phyloP scores from a whole-genome alignment of 2,888 invertebrate genomes.

The Pherbina coryleti region DNA sequence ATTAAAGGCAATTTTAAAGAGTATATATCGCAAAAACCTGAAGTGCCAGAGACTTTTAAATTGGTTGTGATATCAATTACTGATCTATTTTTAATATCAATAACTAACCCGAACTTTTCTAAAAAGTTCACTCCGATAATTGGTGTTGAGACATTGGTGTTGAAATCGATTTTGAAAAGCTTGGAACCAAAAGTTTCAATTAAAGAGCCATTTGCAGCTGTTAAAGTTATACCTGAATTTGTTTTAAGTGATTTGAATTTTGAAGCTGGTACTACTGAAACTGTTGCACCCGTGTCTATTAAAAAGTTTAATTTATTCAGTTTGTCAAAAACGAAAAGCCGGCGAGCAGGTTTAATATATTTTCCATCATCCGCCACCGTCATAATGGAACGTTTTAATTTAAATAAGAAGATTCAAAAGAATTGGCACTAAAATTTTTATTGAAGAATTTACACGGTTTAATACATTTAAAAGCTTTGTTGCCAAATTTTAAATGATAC shows the following conservation, averaged over 20 bases:
- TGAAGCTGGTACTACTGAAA: conserved; percentile 1
- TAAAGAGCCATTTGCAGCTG: conserved; percentile 10
- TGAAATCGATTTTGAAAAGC: background rate
- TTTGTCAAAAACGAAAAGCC: background rate
- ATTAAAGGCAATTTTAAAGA: too few species aligned
- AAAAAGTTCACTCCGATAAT: background rate
- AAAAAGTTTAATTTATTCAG: conserved; percentile 7
- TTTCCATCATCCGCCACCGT: too few species aligned
- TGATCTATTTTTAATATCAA: background rate
- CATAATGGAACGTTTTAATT: too few species aligned
- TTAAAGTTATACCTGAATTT: background rate
- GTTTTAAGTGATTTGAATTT: background rate
- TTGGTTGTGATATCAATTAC: background rate
- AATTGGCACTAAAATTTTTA: too few species aligned
- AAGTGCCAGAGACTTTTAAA: too few species aligned
- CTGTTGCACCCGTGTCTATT: conserved; percentile 3
- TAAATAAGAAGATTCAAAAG: too few species aligned
- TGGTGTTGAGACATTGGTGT: background rate
- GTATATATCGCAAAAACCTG: too few species aligned
- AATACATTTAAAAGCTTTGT: too few species aligned
- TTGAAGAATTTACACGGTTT: too few species aligned
- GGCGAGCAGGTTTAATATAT: too few species aligned
- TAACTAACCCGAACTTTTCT: too few species aligned
- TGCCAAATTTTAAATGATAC: too few species aligned
- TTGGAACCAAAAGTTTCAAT: background rate